These are phyloP conservation scores for Conus betulinus DNA, from an alignment of 1,140 invertebrate species.

Conservation along the genomic window DNA sequence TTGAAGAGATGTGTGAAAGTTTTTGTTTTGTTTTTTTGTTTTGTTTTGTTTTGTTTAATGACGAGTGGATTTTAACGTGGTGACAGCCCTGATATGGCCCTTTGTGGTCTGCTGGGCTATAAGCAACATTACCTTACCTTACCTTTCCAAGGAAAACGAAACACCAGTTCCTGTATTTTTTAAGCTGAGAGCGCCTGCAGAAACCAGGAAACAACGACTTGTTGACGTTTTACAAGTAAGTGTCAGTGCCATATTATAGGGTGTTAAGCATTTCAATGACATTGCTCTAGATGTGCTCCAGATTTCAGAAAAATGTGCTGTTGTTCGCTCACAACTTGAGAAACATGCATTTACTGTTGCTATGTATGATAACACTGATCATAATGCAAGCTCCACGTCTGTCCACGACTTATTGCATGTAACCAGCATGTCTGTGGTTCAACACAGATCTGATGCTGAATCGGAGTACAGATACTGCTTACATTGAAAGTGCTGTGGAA, in stretches of 20 bases:
- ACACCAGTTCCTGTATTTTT: slow-evolving; percentile 29
- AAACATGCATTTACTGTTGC: slow-evolving; percentile 48
- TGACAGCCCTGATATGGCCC: too few species aligned
- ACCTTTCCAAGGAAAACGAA: neutral
- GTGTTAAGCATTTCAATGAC: slow-evolving; percentile 41
- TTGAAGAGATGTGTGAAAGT: too few species aligned
- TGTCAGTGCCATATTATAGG: slow-evolving; percentile 45
- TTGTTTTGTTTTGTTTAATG: too few species aligned
- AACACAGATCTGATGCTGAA: slow-evolving; percentile 40
- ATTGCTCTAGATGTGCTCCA: slow-evolving; percentile 19
- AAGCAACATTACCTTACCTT: too few species aligned
- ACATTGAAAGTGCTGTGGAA: slow-evolving; percentile 5
- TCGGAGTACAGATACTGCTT: neutral
- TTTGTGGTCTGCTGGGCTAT: too few species aligned
- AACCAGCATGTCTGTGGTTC: slow-evolving; percentile 54
- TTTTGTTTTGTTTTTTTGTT: too few species aligned
- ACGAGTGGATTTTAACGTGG: too few species aligned
- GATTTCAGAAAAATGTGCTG: slow-evolving; percentile 37
- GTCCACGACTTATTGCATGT: slow-evolving; percentile 56
- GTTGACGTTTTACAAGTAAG: slow-evolving; percentile 38
- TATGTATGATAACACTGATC: slow-evolving; percentile 59
- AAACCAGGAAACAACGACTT: slow-evolving; percentile 36
- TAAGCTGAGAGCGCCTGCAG: slow-evolving; percentile 2
- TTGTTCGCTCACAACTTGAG: slow-evolving; percentile 32
- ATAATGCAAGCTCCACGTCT: slow-evolving; percentile 58